phyloP scores from a whole-genome alignment of 2,113 vertebrate species.

The Trogon melanurus region DNA sequence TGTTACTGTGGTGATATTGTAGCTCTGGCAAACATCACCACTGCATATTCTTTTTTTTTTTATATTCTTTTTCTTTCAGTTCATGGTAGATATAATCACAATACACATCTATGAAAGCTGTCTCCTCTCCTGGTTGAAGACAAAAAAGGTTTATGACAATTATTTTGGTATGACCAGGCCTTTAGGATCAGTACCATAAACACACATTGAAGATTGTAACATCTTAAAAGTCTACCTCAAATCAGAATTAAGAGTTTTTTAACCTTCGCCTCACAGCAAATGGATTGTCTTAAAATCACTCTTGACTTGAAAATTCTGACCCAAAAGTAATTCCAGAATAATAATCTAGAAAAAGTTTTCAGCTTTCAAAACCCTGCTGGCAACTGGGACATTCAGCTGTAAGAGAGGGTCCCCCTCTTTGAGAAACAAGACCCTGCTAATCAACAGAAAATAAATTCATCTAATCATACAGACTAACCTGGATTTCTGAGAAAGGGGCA shows the following conservation, averaged over 20 bases:
- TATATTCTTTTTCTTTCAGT: not conserved
- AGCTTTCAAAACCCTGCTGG: not conserved
- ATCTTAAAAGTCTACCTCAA: not conserved
- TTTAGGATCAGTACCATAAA: not conserved
- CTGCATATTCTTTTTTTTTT: not conserved
- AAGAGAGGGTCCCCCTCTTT: not conserved
- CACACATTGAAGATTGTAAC: not conserved
- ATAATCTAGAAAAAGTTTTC: not conserved
- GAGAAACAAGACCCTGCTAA: not conserved
- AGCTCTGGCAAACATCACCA: not conserved
- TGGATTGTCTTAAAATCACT: not conserved
- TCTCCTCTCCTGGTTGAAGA: not conserved
- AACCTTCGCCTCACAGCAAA: not conserved
- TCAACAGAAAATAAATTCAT: not conserved
- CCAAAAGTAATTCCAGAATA: not conserved
- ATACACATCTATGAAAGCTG: not conserved
- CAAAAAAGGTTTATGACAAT: not conserved
- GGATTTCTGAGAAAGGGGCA: constrained; percentile 91
- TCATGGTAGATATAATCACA: not conserved
- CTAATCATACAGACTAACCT: constrained; percentile 77
- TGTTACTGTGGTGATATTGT: not conserved
- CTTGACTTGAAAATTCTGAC: not conserved
- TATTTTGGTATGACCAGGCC: not conserved
- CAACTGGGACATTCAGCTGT: not conserved
- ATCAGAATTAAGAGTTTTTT: not conserved